These are phyloP conservation scores for Psilopsiagon aymara DNA, from an alignment of 2,113 vertebrate species.

Conservation along the genomic window DNA sequence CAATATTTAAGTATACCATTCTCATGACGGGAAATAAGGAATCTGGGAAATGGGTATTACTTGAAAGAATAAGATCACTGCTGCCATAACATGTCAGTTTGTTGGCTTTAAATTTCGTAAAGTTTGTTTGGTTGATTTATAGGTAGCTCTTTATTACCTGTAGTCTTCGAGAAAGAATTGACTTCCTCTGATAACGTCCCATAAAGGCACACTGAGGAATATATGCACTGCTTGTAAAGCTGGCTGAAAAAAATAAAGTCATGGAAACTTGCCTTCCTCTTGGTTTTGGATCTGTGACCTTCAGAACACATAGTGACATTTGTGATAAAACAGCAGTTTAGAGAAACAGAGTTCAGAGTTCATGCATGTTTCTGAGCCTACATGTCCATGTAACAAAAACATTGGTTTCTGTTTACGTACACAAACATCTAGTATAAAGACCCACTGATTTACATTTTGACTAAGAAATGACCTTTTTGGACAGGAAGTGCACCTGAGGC, in stretches of 20 bases:
- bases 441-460: background rate
- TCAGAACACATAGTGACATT: background rate
- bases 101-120: slow-evolving; percentile 17
- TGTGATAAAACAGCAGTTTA: background rate
- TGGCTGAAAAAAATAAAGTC: background rate
- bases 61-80: background rate
- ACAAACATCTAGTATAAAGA: background rate
- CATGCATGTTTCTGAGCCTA: background rate
- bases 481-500: background rate
- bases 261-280: background rate
- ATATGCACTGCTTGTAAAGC: background rate
- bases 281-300: background rate
- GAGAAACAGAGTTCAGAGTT: background rate
- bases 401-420: background rate
- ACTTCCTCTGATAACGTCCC: background rate
- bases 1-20: background rate
- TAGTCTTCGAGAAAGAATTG: background rate
- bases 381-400: background rate
- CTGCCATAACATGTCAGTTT: background rate
- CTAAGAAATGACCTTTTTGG: background rate
- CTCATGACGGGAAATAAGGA: background rate
- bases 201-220: background rate
- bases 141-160: background rate
- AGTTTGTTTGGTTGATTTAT: slow-evolving; percentile 29
- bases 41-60: background rate